Percentiles rank a stretch among this genome's conserved stretches.
These are phyloP conservation scores for Xylota segnis DNA, from an alignment of 2,888 invertebrate genomes.

Conservation along the genomic window DNA sequence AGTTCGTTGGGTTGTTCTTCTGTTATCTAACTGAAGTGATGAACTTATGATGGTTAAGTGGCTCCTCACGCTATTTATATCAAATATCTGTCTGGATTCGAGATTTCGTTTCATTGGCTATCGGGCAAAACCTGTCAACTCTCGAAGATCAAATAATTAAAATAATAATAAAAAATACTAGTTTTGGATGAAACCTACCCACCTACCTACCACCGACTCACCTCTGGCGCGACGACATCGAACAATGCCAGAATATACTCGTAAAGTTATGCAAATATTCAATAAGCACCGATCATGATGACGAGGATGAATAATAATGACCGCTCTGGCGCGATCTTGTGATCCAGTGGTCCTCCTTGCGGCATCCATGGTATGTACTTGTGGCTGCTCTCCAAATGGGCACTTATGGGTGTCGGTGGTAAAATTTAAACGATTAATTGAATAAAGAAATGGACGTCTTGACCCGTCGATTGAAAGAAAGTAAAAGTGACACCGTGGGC, in stretches of 20 bases:
- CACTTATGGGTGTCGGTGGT: neutral
- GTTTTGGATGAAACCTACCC: constrained; percentile 43
- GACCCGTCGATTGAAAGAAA: constrained; percentile 11
- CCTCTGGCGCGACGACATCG: neutral
- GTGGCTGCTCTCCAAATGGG: neutral
- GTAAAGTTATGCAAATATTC: constrained; percentile 50
- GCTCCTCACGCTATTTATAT: constrained; percentile 64
- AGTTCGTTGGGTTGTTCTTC: constrained; percentile 42
- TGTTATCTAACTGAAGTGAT: constrained; percentile 71
- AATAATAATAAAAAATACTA: constrained; percentile 68
- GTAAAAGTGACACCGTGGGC: constrained; percentile 16
- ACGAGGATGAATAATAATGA: constrained; percentile 31
- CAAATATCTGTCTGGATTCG: constrained; percentile 48
- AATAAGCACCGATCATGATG: constrained; percentile 7
- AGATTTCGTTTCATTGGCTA: constrained; percentile 46
- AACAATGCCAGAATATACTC: constrained; percentile 36
- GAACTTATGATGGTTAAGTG: constrained; percentile 61
- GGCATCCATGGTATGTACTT: neutral
- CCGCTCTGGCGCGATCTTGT: neutral
- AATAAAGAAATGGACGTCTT: neutral
- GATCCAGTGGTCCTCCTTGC: constrained; percentile 39
- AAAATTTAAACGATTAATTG: constrained; percentile 41
- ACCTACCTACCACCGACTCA: constrained; percentile 12
- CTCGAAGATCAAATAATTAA: constrained; percentile 49
- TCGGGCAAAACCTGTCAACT: constrained; percentile 68